phyloP scores from a whole-genome alignment of 1,140 invertebrate genomes.

The Dendroctonus valens region DNA sequence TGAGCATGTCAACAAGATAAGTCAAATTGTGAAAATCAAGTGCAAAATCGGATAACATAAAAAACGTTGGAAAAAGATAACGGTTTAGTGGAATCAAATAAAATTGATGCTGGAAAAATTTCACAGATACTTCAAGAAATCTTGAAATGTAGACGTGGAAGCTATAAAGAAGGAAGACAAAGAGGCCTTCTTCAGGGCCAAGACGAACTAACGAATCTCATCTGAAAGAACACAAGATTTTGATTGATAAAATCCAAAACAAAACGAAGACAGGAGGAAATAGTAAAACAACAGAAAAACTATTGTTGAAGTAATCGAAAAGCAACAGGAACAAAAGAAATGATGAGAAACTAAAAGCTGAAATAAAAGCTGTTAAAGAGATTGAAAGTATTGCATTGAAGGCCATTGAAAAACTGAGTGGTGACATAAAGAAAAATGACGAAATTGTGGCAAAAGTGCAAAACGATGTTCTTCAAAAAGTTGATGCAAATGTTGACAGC shows the following conservation, averaged over 20 bases:
- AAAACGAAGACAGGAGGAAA: constrained; percentile 54
- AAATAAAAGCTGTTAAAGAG: constrained; percentile 41
- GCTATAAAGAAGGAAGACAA: constrained; percentile 58
- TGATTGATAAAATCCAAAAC: constrained; percentile 57
- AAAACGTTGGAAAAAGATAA: too few species aligned
- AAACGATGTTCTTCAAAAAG: constrained; percentile 24
- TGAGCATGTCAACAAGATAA: too few species aligned
- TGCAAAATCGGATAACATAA: too few species aligned
- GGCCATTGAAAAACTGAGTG: constrained; percentile 45
- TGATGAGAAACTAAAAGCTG: constrained; percentile 41
- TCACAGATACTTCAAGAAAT: not conserved
- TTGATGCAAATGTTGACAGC: constrained; percentile 15
- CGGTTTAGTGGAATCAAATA: not conserved
- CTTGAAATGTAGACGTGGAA: constrained; percentile 48
- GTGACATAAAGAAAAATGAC: constrained; percentile 30
- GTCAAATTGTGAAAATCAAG: too few species aligned
- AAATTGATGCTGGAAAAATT: not conserved
- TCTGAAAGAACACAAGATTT: constrained; percentile 50
- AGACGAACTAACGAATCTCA: constrained; percentile 45
- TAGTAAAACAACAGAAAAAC: constrained; percentile 55
- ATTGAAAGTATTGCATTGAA: constrained; percentile 44
- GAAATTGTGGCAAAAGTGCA: constrained; percentile 34
- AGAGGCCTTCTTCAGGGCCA: constrained; percentile 51
- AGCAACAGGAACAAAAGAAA: constrained; percentile 40
- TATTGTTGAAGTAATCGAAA: constrained; percentile 40